Evolutionary conservation across 2,113 vertebrate genomes (phyloP).

Genomic region (Apaloderma vittatum): DNA sequence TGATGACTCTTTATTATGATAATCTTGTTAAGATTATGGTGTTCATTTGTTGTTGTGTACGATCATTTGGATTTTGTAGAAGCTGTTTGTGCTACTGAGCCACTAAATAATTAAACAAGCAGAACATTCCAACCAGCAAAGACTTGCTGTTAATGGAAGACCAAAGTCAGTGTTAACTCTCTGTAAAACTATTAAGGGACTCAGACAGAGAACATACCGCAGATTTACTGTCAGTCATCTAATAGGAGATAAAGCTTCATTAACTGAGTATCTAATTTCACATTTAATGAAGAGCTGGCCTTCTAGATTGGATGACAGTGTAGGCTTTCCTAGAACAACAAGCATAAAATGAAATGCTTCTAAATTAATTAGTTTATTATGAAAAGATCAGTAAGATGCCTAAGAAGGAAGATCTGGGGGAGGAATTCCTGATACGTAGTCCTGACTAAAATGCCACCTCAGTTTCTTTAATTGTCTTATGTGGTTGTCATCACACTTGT

Average conservation of each 20-base stretch:
- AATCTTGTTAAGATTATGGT: constrained; percentile 81
- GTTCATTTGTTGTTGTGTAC: constrained; percentile 71
- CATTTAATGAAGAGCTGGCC: constrained; percentile 44
- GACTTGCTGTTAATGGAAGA: constrained; percentile 59
- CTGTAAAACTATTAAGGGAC: constrained; percentile 59
- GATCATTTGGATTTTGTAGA: constrained; percentile 72
- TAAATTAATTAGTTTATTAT: constrained; percentile 28
- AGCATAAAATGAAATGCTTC: constrained; percentile 27
- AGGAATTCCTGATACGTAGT: background rate
- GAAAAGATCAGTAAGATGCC: background rate
- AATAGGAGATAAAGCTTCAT: constrained; percentile 53
- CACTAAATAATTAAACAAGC: constrained; percentile 74
- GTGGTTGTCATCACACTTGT: accelerated
- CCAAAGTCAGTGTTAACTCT: constrained; percentile 61
- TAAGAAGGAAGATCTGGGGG: background rate
- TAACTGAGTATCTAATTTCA: constrained; percentile 53
- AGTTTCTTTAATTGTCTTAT: background rate
- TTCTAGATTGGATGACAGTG: background rate
- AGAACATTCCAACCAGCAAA: constrained; percentile 37
- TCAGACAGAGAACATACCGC: background rate
- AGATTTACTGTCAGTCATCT: constrained; percentile 45
- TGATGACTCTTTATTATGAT: constrained; percentile 80
- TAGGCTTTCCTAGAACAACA: background rate
- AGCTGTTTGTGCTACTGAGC: constrained; percentile 34
- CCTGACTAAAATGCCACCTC: background rate